Evolutionary conservation across 2,888 invertebrate genomes (phyloP).

Genomic region (Punctoribates punctum): DNA sequence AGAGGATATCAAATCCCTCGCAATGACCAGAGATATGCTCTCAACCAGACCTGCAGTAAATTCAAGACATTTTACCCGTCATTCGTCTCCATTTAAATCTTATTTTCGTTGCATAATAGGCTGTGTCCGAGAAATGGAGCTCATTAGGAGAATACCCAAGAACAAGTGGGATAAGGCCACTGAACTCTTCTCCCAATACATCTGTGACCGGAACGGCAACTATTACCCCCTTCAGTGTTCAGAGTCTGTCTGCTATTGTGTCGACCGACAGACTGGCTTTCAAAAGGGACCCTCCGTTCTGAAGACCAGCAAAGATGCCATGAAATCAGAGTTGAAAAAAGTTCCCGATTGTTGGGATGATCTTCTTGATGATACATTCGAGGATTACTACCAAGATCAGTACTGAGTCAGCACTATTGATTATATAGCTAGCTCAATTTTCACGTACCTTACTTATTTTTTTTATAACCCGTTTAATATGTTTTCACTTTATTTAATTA

Average conservation of each 20-base stretch:
- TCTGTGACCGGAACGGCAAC: conserved; percentile 44
- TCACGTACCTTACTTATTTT: too few relatives aligned
- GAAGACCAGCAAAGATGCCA: neutral
- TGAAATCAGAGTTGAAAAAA: neutral
- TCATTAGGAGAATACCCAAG: conserved; percentile 28
- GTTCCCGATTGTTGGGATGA: neutral
- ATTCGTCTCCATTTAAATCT: neutral
- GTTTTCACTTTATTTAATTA: too few relatives aligned
- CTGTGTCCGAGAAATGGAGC: conserved; percentile 43
- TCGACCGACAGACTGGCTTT: conserved; percentile 2
- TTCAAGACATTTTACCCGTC: neutral
- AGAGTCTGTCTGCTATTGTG: conserved; percentile 41
- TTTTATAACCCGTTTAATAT: too few relatives aligned
- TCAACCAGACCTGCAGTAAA: conserved; percentile 23
- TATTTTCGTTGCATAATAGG: conserved; percentile 13
- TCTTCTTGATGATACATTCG: neutral
- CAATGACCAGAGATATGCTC: conserved; percentile 17
- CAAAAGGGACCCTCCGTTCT: neutral
- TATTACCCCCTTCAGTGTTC: conserved; percentile 41
- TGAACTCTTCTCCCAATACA: conserved; percentile 40
- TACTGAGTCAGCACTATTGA: too few relatives aligned
- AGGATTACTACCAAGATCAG: neutral
- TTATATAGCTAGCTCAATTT: too few relatives aligned
- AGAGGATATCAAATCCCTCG: conserved; percentile 16
- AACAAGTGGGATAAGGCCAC: conserved; percentile 37